Base-by-base conservation (phyloP, 2,888 invertebrate species). In the Pammene aurita region DNA sequence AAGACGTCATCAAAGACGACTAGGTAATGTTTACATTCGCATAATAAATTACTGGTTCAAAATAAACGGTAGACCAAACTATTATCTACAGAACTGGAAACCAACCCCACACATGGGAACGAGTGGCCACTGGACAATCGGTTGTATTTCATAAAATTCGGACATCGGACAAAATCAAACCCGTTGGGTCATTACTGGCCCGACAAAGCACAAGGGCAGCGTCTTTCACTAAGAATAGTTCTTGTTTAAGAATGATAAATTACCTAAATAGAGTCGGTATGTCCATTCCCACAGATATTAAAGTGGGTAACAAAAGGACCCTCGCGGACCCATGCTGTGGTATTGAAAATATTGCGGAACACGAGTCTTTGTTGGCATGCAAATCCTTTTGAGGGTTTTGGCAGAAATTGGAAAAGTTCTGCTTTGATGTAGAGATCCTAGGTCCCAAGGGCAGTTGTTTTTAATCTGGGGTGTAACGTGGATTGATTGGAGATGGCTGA, bases 251-350 rank as follows among this genome's bases (percentile, higher is more conserved):
- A 91, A 92, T 92, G 92, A 92, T 92, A 92, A 92, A 92, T 92
- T 89, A 88, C 88, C 87, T 80, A 90, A 90, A 90, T 90, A 90
- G 89, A 90, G 84, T 88, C 87, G 90, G 89, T 86, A 89, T 90
- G 92, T 91, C 89, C 87, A 91, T 92, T 92, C 92, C 92, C 92
- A 92, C 92, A 92, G 91, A 92, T 92, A 92, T 92, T 92, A 92
- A 89, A 91, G 83, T 78, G 82, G 77, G 77, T 87, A 83, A 90
- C 90, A 91, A 92, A 86, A 77, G 84, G 70, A 80, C 84, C 84
- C 85, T 89, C 91, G 71, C 79, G 88, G 87, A 83, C 86, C 86
- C 92, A 90, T 85, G 92, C 90, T 87, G 92, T 74, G 92, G 83
- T 84, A 90, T 91, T 88, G 87, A 92, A 85, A 87, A 89, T 88